Evolutionary conservation across 2,113 vertebrate genomes (phyloP).

Genomic region (Corythornis vintsioides): DNA sequence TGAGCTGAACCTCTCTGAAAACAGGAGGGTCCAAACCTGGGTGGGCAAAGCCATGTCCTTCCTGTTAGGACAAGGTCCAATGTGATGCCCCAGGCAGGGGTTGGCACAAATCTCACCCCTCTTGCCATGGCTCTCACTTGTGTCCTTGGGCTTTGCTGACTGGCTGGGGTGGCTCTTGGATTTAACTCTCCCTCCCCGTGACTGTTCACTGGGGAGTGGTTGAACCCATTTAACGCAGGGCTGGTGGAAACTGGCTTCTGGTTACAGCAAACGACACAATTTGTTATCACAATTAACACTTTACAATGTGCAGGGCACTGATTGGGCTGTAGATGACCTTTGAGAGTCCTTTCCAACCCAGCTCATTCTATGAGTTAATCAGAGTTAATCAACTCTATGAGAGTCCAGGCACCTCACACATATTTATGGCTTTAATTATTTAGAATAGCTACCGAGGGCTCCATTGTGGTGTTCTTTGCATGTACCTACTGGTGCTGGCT

Average conservation of each 20-base stretch:
- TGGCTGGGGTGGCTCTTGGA: neutral
- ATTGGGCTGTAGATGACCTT: neutral
- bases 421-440: neutral
- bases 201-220: neutral
- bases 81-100: accelerated
- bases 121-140: accelerated
- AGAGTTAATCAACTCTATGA: neutral
- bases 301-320: neutral
- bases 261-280: accelerated
- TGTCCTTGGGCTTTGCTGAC: neutral
- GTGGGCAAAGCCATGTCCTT: accelerated
- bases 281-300: neutral
- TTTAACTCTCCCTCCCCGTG: neutral
- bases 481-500: neutral
- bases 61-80: accelerated
- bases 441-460: accelerated
- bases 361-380: neutral
- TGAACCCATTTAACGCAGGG: neutral
- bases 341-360: neutral
- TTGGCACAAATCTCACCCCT: accelerated
- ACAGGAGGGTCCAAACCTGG: neutral
- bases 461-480: too few relatives aligned
- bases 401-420: neutral
- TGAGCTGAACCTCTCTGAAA: neutral
- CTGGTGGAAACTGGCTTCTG: neutral